These are phyloP conservation scores for Xiphophorus couchianus DNA, from an alignment of 2,113 vertebrate genomes.

Conservation along the genomic window DNA sequence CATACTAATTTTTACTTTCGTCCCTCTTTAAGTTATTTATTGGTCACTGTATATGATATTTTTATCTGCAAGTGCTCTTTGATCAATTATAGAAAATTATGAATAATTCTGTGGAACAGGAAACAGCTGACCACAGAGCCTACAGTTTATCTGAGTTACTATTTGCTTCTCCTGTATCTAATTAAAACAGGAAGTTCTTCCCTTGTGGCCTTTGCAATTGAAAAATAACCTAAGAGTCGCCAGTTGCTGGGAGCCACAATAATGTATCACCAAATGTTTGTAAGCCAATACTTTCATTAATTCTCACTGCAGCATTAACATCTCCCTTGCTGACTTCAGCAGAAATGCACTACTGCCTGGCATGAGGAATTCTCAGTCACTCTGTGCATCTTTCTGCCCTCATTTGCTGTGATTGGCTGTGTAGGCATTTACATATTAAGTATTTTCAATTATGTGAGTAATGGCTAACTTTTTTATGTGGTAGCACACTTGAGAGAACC, in stretches of 20 bases:
- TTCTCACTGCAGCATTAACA: slow-evolving; percentile 75
- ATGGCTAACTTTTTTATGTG: slow-evolving; percentile 55
- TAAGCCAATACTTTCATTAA: slow-evolving; percentile 80
- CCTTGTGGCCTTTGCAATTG: slow-evolving; percentile 52
- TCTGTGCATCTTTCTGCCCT: slow-evolving; percentile 50
- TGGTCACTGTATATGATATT: slow-evolving; percentile 14
- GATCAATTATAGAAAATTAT: slow-evolving; percentile 9
- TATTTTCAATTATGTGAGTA: slow-evolving; percentile 68
- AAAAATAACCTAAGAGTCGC: slow-evolving; percentile 69
- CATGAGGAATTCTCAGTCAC: slow-evolving; percentile 69
- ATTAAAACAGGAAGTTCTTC: slow-evolving; percentile 73
- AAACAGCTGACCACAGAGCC: slow-evolving; percentile 56
- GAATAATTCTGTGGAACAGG: slow-evolving; percentile 9
- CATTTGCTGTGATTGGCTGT: slow-evolving; percentile 53
- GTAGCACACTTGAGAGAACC: slow-evolving; percentile 36
- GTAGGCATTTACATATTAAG: slow-evolving; percentile 68
- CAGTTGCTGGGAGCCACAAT: slow-evolving; percentile 67
- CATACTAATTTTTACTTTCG: neutral
- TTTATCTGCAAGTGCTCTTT: slow-evolving; percentile 9
- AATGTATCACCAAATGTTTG: slow-evolving; percentile 80
- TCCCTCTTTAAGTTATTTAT: slow-evolving; percentile 16
- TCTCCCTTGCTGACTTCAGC: slow-evolving; percentile 78
- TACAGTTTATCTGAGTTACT: slow-evolving; percentile 53
- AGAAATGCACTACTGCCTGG: slow-evolving; percentile 62
- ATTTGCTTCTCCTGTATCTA: slow-evolving; percentile 70